Percentiles rank a stretch among this genome's conserved stretches.
phyloP scores from a whole-genome alignment of 2,888 invertebrate genomes.

The Chymomyza procnemis region DNA sequence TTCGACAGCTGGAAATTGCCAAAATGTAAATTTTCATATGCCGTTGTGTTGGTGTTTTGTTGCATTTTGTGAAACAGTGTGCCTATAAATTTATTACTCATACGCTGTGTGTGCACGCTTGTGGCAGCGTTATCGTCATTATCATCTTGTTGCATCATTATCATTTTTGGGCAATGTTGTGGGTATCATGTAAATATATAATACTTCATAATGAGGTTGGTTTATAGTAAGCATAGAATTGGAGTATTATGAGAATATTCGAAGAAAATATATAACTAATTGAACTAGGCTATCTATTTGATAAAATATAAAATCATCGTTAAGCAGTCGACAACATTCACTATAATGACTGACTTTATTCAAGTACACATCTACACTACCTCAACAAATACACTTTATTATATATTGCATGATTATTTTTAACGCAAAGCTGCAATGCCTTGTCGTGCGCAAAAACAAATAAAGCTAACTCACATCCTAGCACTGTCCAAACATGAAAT shows the following conservation, averaged over 20 bases:
- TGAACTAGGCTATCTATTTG: too few relatives aligned
- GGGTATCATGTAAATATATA: too few relatives aligned
- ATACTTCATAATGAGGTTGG: slow-evolving; percentile 61
- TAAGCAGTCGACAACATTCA: not conserved
- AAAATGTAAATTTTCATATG: slow-evolving; percentile 74
- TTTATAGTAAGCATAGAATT: slow-evolving; percentile 13
- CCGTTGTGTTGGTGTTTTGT: slow-evolving; percentile 17
- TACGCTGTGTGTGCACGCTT: slow-evolving; percentile 38
- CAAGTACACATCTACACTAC: not conserved
- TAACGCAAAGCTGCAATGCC: not conserved
- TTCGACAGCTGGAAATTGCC: slow-evolving; percentile 73
- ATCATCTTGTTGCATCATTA: slow-evolving; percentile 28
- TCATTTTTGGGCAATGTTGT: slow-evolving; percentile 18
- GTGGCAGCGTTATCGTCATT: slow-evolving; percentile 1
- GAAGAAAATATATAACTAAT: too few relatives aligned
- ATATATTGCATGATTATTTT: not conserved
- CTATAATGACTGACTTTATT: not conserved
- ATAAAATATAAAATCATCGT: not conserved
- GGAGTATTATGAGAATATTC: too few relatives aligned
- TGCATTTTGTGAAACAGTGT: slow-evolving; percentile 7
- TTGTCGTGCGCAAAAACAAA: not conserved
- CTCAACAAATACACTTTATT: not conserved
- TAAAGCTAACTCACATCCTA: too few relatives aligned
- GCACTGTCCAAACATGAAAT: slow-evolving; percentile 11
- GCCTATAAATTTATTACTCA: slow-evolving; percentile 65